Percentiles rank a stretch among this genome's conserved stretches.
Conservation (phyloP, 2,888 invertebrate species). For the Cancer borealis region DNA sequence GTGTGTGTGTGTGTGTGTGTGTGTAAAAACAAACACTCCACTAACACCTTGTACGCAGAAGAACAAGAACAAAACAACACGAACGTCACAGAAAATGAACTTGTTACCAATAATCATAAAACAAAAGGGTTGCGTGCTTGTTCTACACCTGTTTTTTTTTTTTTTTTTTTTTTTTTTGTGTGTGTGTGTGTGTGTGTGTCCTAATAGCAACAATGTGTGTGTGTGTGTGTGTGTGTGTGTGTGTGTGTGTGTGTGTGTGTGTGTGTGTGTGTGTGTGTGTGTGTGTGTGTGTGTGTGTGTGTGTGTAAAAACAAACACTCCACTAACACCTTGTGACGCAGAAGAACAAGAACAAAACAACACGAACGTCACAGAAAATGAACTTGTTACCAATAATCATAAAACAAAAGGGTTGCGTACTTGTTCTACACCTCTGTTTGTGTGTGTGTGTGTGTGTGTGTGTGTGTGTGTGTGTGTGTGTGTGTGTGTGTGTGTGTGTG, state of each 20-base stretch:
- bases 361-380: not conserved
- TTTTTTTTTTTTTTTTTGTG: not conserved
- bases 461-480: slow-evolving; percentile 45
- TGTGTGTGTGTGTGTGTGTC: slow-evolving; percentile 33
- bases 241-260: too few species aligned
- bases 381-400: not conserved
- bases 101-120: not conserved
- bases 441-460: too few species aligned
- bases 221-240: too few species aligned
- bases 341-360: not conserved
- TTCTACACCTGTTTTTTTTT: too few species aligned
- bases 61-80: not conserved
- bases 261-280: too few species aligned
- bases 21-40: not conserved
- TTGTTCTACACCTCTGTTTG: not conserved
- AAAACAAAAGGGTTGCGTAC: not conserved
- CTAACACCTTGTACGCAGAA: not conserved
- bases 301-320: too few species aligned
- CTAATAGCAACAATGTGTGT: too few species aligned
- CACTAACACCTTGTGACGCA: not conserved
- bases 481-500: slow-evolving; percentile 45
- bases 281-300: too few species aligned
- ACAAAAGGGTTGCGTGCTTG: not conserved
- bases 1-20: too few species aligned
- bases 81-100: not conserved